A percentile compares a stretch with the other conserved stretches of the same genome.
phyloP scores from a whole-genome alignment of 2,888 invertebrate species.

The Pterostichus madidus region DNA sequence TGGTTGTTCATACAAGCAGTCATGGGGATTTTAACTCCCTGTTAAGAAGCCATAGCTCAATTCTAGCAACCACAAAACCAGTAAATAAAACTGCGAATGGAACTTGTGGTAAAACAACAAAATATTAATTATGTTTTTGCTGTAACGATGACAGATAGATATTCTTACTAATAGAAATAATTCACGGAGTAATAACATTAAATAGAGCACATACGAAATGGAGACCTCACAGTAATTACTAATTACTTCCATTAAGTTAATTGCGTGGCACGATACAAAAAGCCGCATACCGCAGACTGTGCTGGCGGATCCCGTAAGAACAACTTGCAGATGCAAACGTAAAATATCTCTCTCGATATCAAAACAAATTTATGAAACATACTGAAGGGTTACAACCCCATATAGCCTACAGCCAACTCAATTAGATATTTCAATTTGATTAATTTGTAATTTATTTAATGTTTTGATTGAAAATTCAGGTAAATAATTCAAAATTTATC shows the following conservation, averaged over 20 bases:
- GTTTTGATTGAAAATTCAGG: too few species aligned
- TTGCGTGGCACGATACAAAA: constrained; percentile 51
- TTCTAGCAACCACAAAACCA: too few species aligned
- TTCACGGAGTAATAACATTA: constrained; percentile 53
- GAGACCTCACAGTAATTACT: constrained; percentile 49
- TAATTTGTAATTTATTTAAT: too few species aligned
- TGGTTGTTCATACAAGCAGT: too few species aligned
- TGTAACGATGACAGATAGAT: constrained; percentile 11
- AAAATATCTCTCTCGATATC: constrained; percentile 24
- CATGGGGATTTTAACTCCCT: too few species aligned
- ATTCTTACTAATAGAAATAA: constrained; percentile 53
- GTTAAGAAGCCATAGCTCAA: too few species aligned
- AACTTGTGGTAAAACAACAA: too few species aligned
- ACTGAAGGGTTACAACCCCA: neutral
- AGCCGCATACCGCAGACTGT: constrained; percentile 18
- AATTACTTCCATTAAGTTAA: constrained; percentile 61
- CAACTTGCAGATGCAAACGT: constrained; percentile 33
- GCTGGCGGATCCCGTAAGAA: constrained; percentile 4
- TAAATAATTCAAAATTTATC: too few species aligned
- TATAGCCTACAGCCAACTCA: too few species aligned
- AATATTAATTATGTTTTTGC: neutral
- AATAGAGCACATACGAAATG: constrained; percentile 56
- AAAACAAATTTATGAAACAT: constrained; percentile 36
- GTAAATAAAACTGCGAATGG: too few species aligned
- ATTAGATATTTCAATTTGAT: too few species aligned